Base-by-base conservation (phyloP, 2,888 invertebrate species). In the Trichogramma evanescens region DNA sequence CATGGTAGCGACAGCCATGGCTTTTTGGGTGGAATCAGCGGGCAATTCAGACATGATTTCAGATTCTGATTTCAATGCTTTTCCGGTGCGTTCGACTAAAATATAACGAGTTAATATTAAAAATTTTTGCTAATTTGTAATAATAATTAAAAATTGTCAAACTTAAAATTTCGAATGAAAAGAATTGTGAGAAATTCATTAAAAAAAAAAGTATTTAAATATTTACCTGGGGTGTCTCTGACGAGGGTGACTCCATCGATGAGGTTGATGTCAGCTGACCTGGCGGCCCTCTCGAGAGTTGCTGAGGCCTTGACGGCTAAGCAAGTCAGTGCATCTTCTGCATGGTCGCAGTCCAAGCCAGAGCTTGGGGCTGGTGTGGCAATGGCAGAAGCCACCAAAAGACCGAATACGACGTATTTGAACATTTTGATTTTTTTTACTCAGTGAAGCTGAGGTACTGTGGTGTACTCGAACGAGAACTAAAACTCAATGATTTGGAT, bases 201-300 rank as follows among this genome's bases (percentile, higher is more conserved):
- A n/a, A n/a, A 13, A 13, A 13, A 1, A 26, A 26, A 26, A 26
- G 1, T 26, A 26, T 26, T 26, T 2, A 26, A 26, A 26, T 51
- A 73, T 76, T 76, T 65, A 78, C 77, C 62, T 5, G 75, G 74
- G n/a, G 66, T 65, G 42, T 75, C 74, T 46, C 74, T 68, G 65
- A 82, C 78, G 66, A 87, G 81, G 61, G 80, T 79, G 58, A 87
- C 75, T 61, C 87, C 87, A 51, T 83, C 82, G 65, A 82, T 61
- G 56, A 87, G 68, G 62, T 83, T 80, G 62, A 87, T 79, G 69
- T 82, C 80, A 67, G 79, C 79, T 67, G 82, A 82, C 63, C 82
- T 80, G 50, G 83, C 79, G 0, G 83, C 83, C 58, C 82, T 80
- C 66, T 83, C 80, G 59, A 86, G 67, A 52, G 81, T 80, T 52